Evolutionary conservation across 2,888 invertebrate species (phyloP), one percentile per base, ranked within the genome.

Genomic region (Eupithecia exiguata): DNA sequence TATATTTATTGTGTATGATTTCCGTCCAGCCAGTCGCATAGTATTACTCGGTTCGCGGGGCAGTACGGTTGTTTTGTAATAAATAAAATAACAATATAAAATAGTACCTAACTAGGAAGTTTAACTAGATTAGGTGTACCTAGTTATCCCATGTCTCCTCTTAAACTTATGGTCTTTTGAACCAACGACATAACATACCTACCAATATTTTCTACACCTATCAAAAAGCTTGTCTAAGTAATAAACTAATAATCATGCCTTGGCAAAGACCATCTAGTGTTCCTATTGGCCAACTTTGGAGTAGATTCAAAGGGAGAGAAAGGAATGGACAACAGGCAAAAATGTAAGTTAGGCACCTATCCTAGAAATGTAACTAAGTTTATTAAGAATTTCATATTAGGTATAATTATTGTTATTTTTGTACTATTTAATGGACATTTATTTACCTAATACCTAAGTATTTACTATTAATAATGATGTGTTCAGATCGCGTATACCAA

Each of bases 251-350:
- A 10, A 74, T 72, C 66, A 90, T 92, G 92, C 86, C 84, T 18
- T 95, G 94, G 93, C 80, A 80, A 53, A 85, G 95, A 77, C 94
- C 95, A 16, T 81, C 79, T 1, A 82, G 82, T 3, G 87, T 93
- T 0, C 92, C 94, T 0, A 74, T 88, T 0, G 94, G 95, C 0
- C 87, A 87, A 66, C 88, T 94, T 3, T 95, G 95, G 95, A 84
- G 85, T 66, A 80, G 90, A 25, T 95, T 94, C 76, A 80, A 87
- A 63, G 94, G 94, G 0, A 84, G 88, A 21, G 87, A 87, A 43
- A 84, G 80, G 16, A 77, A 89, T 75, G 92, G 89, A 0, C 77
- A 82, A 43, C 88, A 91, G 2, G 88, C 88, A 12, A 79, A 79
- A 40, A 86, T 82, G 92, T 92, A 79, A 84, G 86, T 58, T 18